Conservation (phyloP, 2,888 invertebrate species). For the Bombyx huttoni region DNA sequence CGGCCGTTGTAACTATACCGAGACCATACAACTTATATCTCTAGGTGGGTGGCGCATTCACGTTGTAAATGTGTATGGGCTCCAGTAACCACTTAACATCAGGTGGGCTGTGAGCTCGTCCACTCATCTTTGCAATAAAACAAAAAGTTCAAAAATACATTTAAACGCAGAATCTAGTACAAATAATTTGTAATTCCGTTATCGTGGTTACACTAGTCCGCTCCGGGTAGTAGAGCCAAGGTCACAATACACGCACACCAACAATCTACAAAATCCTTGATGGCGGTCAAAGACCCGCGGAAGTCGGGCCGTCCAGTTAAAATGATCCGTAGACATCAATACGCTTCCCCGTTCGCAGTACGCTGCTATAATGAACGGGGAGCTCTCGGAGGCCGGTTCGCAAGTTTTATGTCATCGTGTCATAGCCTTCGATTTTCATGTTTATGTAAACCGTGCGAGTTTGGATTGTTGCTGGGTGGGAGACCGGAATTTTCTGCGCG, state of each 20-base stretch:
- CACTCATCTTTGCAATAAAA: too few relatives aligned
- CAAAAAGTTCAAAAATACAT: too few relatives aligned
- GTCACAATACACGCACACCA: slow-evolving; percentile 43
- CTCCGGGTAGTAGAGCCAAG: slow-evolving; percentile 53
- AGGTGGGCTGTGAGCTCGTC: too few relatives aligned
- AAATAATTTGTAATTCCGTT: neutral
- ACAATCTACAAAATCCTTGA: slow-evolving; percentile 55
- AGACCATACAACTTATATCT: too few relatives aligned
- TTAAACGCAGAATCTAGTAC: neutral
- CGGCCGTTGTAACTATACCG: too few relatives aligned
- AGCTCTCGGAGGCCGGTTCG: slow-evolving; percentile 22
- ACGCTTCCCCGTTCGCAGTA: slow-evolving; percentile 21
- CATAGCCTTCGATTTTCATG: slow-evolving; percentile 46
- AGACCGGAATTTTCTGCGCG: slow-evolving; percentile 13
- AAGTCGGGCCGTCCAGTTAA: slow-evolving; percentile 40
- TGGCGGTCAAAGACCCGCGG: slow-evolving; percentile 56
- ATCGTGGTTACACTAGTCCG: slow-evolving; percentile 26
- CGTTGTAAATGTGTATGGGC: too few relatives aligned
- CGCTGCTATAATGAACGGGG: slow-evolving; percentile 13
- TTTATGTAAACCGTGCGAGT: slow-evolving; percentile 44
- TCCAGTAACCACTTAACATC: too few relatives aligned
- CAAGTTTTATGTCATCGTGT: slow-evolving; percentile 51
- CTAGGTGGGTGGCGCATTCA: too few relatives aligned
- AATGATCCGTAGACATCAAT: slow-evolving; percentile 31
- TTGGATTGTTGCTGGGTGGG: slow-evolving; percentile 22